These are phyloP conservation scores for Drosophila repletoides DNA, from an alignment of 1,140 invertebrate species.

Conservation along the genomic window DNA sequence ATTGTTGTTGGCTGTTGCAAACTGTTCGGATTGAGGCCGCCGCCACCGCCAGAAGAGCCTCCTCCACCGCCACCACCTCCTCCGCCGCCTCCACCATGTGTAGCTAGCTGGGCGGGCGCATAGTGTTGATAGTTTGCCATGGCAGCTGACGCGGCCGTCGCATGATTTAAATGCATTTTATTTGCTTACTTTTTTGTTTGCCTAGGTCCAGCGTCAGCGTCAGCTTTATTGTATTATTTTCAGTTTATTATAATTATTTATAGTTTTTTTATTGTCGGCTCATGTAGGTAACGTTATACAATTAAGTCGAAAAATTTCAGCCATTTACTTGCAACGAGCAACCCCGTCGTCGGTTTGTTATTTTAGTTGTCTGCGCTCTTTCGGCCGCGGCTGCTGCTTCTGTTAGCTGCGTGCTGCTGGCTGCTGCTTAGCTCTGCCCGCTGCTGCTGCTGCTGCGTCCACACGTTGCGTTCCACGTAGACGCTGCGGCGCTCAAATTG, in stretches of 20 bases:
- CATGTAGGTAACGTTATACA: conserved; percentile 67
- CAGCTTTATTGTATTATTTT: conserved; percentile 28
- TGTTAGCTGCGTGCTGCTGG: too few species aligned
- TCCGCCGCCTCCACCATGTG: conserved; percentile 56
- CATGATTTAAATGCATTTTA: conserved; percentile 79
- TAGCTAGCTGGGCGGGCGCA: conserved; percentile 68
- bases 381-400: conserved; percentile 52
- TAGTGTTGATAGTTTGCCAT: conserved; percentile 81
- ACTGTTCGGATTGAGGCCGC: conserved; percentile 29
- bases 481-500: conserved; percentile 36
- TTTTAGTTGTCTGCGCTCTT: conserved; percentile 70
- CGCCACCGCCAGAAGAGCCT: conserved; percentile 21
- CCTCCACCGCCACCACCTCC: conserved; percentile 42
- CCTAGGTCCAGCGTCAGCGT: conserved; percentile 28
- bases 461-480: conserved; percentile 70
- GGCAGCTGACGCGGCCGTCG: conserved; percentile 74
- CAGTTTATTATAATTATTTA: too few species aligned
- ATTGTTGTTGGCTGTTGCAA: conserved; percentile 71
- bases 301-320: conserved; percentile 51
- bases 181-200: conserved; percentile 15
- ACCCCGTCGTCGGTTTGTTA: conserved; percentile 66
- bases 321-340: conserved; percentile 60
- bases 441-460: too few species aligned
- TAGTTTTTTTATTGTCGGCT: conserved; percentile 71
- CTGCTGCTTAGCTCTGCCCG: conserved; percentile 46